Conservation (phyloP, 2,113 vertebrate species). For the Trichechus manatus region DNA sequence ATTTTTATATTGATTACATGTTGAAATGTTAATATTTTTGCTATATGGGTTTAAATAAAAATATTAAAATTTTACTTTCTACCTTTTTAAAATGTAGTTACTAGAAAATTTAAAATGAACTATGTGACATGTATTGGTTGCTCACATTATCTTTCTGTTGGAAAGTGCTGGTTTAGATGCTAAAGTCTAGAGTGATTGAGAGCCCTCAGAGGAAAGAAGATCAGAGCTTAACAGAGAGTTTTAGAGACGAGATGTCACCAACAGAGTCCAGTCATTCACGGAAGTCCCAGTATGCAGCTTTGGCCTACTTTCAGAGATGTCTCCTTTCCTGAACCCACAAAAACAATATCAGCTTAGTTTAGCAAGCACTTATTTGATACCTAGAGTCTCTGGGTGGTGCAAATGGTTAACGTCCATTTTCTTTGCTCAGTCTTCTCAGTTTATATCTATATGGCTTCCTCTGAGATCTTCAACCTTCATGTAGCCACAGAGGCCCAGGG, state of each 20-base stretch:
- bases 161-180: background rate
- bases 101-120: background rate
- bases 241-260: slow-evolving; percentile 27
- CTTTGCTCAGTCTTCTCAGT: background rate
- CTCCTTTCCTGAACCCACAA: background rate
- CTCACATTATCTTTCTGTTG: slow-evolving; percentile 1
- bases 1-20: background rate
- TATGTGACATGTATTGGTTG: background rate
- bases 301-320: background rate
- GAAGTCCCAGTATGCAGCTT: slow-evolving; percentile 41
- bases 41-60: background rate
- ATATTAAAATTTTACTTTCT: background rate
- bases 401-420: background rate
- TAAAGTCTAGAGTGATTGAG: slow-evolving; percentile 23
- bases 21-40: slow-evolving; percentile 46
- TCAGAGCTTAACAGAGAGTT: slow-evolving; percentile 60
- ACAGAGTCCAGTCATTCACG: slow-evolving; percentile 2
- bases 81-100: background rate
- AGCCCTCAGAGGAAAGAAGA: slow-evolving; percentile 59
- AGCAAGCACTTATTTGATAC: slow-evolving; percentile 3
- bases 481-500: background rate
- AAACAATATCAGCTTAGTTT: background rate
- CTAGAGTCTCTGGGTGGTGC: background rate
- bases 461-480: background rate
- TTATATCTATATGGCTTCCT: background rate